A percentile compares a stretch with the other conserved stretches of the same genome.
Conservation (phyloP, 2,797 vertebrate species). For the Clarias laeviceps region DNA sequence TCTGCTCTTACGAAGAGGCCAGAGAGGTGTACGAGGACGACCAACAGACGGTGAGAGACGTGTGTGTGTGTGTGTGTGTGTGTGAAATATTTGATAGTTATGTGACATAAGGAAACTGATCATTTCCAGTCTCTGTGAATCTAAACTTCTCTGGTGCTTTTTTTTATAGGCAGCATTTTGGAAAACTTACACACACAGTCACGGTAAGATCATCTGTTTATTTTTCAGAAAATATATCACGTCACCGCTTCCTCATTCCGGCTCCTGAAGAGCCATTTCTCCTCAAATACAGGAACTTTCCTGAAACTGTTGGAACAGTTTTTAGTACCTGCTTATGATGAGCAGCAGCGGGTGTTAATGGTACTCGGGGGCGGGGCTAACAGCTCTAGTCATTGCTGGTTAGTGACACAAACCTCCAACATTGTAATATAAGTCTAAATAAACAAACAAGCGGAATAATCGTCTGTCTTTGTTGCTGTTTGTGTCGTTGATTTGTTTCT, state of each 20-base stretch:
- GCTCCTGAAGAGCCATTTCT: background rate
- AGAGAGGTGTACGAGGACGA: constrained; percentile 83
- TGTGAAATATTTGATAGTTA: background rate
- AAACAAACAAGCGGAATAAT: background rate
- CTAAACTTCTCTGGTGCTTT: constrained; percentile 10
- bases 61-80: constrained; percentile 1
- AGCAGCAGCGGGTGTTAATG: background rate
- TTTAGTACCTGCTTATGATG: background rate
- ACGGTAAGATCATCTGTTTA: constrained; percentile 61
- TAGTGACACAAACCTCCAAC: background rate
- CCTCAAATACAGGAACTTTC: background rate
- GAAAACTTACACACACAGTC: constrained; percentile 51
- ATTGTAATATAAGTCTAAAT: background rate
- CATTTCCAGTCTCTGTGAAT: background rate
- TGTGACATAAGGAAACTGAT: no score
- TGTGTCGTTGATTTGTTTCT: background rate
- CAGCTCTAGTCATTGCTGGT: background rate
- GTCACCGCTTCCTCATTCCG: background rate
- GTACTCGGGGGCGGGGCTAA: background rate
- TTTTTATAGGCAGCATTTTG: constrained; percentile 64
- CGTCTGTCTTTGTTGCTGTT: background rate
- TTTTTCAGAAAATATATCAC: background rate
- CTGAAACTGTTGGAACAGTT: background rate
- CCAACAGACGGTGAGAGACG: constrained; percentile 66
- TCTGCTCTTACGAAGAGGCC: constrained; percentile 85